phyloP scores from a whole-genome alignment of 2,797 vertebrate species.

The Falco peregrinus region DNA sequence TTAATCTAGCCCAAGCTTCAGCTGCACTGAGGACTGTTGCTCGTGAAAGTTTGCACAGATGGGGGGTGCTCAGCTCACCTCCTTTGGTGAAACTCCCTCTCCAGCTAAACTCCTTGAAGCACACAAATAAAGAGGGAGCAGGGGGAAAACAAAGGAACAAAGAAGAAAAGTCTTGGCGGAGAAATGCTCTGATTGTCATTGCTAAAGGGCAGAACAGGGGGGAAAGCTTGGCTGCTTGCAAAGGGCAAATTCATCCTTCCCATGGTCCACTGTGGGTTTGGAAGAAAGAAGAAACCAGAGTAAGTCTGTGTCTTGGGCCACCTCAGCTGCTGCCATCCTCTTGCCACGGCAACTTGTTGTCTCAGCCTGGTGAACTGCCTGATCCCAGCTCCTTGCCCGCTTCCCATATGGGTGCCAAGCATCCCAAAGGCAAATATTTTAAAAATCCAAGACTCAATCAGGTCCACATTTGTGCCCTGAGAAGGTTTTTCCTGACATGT shows the following conservation, averaged over 20 bases:
- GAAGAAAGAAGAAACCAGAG: neutral
- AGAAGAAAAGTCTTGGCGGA: neutral
- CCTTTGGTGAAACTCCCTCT: neutral
- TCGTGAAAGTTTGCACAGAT: neutral
- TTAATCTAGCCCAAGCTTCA: conserved; percentile 44
- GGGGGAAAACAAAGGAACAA: neutral
- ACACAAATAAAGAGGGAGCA: neutral
- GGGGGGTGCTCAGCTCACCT: neutral
- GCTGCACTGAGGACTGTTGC: neutral
- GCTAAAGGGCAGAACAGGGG: neutral
- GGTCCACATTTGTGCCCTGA: neutral
- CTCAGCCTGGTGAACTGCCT: neutral
- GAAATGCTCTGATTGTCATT: neutral
- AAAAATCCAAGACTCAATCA: neutral
- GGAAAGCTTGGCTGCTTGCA: neutral
- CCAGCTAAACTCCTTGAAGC: neutral
- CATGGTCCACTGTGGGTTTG: rapidly evolving
- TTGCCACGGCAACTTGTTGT: neutral
- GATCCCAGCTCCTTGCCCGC: neutral
- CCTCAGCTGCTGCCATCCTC: neutral
- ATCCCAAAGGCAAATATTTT: neutral
- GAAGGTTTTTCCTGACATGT: neutral
- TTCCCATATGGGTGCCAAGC: rapidly evolving
- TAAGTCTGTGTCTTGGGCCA: neutral
- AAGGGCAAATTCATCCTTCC: neutral